Conservation (phyloP, 2,797 vertebrate genomes). For the Trachops cirrhosus region DNA sequence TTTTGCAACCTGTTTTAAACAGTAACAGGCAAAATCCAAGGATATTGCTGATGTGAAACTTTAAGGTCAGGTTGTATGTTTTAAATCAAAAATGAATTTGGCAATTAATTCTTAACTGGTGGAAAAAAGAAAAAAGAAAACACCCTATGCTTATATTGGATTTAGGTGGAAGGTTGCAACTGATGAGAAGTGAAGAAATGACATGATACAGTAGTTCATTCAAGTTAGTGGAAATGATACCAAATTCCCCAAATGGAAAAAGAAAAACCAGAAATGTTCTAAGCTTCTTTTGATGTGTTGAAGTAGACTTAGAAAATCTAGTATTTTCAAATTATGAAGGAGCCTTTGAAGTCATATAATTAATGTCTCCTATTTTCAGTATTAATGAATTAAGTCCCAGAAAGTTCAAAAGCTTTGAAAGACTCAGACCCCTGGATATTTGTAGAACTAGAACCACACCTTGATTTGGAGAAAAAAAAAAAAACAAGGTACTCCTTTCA, state of each 20-base stretch:
- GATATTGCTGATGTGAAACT: not conserved
- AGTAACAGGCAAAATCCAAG: conserved; percentile 17
- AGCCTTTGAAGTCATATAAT: conserved; percentile 4
- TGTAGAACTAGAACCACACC: not conserved
- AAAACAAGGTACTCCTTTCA: not conserved
- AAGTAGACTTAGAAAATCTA: conserved; percentile 15
- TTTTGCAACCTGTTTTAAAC: conserved; percentile 42
- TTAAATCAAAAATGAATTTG: conserved; percentile 51
- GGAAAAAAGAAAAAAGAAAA: not conserved
- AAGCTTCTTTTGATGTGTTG: not conserved
- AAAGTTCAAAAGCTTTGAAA: not conserved
- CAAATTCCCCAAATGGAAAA: not conserved
- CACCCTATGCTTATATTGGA: not conserved
- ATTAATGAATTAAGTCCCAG: not conserved
- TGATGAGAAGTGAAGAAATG: not conserved
- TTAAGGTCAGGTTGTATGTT: conserved; percentile 38
- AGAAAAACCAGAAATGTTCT: not conserved
- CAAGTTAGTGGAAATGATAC: not conserved
- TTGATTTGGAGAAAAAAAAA: not conserved
- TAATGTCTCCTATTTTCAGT: not conserved
- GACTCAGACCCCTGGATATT: not conserved
- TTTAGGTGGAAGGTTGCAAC: not conserved
- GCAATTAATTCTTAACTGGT: not conserved
- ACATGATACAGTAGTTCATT: not conserved
- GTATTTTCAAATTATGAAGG: not conserved